Evolutionary conservation across 2,888 invertebrate species (phyloP).

Genomic region (Hirtodrosophila trivittata): DNA sequence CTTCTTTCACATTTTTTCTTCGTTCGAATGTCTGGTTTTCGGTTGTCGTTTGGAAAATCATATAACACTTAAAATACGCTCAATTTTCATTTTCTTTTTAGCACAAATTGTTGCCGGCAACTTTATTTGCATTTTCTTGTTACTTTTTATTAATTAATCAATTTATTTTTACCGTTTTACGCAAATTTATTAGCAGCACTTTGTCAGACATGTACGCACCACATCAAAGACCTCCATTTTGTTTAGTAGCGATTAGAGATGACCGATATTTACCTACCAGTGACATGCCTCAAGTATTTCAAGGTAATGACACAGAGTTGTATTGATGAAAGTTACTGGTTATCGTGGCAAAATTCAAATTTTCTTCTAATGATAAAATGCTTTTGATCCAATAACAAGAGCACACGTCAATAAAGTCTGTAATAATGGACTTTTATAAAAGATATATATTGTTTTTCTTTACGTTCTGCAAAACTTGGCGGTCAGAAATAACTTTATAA

Average conservation of each 20-base stretch:
- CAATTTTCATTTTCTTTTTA: slow-evolving; percentile 48
- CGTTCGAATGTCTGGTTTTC: slow-evolving; percentile 66
- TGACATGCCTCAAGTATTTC: slow-evolving; percentile 6
- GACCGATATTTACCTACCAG: slow-evolving; percentile 31
- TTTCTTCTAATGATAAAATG: slow-evolving; percentile 7
- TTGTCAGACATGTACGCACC: slow-evolving; percentile 84
- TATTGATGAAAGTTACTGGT: slow-evolving; percentile 31
- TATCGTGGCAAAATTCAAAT: slow-evolving; percentile 54
- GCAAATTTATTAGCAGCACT: slow-evolving; percentile 81
- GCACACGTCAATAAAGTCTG: no score
- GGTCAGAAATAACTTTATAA: no score
- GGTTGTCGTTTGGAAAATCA: slow-evolving; percentile 72
- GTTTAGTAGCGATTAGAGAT: slow-evolving; percentile 75
- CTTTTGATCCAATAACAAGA: not conserved
- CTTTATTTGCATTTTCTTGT: slow-evolving; percentile 57
- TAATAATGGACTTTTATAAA: no score
- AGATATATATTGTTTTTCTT: no score
- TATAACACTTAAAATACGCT: slow-evolving; percentile 72
- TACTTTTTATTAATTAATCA: slow-evolving; percentile 71
- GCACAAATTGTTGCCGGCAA: slow-evolving; percentile 62
- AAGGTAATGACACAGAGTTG: slow-evolving; percentile 25
- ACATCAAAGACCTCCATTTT: slow-evolving; percentile 85
- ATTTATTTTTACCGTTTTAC: slow-evolving; percentile 82
- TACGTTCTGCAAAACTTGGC: no score
- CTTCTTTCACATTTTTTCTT: slow-evolving; percentile 79